Percentiles rank a stretch among this genome's conserved stretches.
These are phyloP conservation scores for Tricholauxania praeusta DNA, from an alignment of 2,888 invertebrate genomes.

Conservation along the genomic window DNA sequence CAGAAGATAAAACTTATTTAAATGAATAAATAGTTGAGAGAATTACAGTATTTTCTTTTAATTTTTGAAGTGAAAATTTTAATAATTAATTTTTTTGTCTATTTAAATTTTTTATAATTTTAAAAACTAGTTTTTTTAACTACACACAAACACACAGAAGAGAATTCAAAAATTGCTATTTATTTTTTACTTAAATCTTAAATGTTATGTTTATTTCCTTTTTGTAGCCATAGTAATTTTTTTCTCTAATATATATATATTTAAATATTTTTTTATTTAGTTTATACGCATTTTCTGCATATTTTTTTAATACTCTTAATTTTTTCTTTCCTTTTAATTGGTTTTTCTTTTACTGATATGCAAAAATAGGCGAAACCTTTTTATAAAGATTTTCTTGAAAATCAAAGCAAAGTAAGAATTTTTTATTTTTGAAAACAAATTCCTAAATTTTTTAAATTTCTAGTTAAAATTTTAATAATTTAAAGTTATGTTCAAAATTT, in stretches of 20 bases:
- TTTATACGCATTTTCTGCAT: slow-evolving; percentile 15
- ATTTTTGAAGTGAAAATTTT: background rate
- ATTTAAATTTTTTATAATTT: slow-evolving; percentile 20
- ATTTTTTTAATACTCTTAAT: slow-evolving; percentile 9
- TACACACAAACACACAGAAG: slow-evolving; percentile 37
- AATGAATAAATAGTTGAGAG: background rate
- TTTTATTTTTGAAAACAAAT: background rate
- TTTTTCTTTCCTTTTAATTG: slow-evolving; percentile 20
- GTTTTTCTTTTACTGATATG: slow-evolving; percentile 49
- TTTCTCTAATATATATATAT: slow-evolving; percentile 19
- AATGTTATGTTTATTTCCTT: slow-evolving; percentile 1
- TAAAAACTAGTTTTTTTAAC: slow-evolving; percentile 27
- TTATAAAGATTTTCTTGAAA: slow-evolving; percentile 48
- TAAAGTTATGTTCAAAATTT: slow-evolving; percentile 18
- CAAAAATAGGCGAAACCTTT: slow-evolving; percentile 55
- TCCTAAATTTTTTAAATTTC: slow-evolving; percentile 40
- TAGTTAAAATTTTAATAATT: slow-evolving; percentile 45
- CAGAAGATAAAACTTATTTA: background rate
- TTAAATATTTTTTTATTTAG: slow-evolving; percentile 12
- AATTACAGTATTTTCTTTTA: too few species aligned
- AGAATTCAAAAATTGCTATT: slow-evolving; percentile 34
- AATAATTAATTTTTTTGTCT: background rate
- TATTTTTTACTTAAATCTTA: slow-evolving; percentile 28
- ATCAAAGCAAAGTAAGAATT: slow-evolving; percentile 21
- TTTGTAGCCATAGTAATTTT: slow-evolving; percentile 1